A percentile compares a stretch with the other conserved stretches of the same genome.
Conservation (phyloP, 1,140 invertebrate genomes). For the Pectinophora gossypiella region DNA sequence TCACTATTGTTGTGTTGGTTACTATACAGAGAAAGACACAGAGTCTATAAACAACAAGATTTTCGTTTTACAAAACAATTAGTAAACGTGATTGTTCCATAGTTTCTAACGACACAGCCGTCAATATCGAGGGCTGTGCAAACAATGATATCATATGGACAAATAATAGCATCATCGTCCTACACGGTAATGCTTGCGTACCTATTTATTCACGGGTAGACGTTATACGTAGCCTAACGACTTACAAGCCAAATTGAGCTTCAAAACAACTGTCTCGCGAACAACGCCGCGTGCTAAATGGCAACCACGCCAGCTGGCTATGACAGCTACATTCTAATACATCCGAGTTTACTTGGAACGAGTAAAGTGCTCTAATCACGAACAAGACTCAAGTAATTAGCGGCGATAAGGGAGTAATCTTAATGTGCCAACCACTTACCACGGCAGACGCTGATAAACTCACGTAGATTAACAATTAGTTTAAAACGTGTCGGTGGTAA, state of each 20-base stretch:
- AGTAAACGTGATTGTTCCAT: no score
- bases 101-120: no score
- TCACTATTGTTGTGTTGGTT: no score
- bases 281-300: slow-evolving; percentile 8
- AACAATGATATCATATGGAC: no score
- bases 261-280: background rate
- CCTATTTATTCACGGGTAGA: background rate
- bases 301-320: background rate
- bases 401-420: slow-evolving; percentile 34
- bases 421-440: slow-evolving; percentile 31
- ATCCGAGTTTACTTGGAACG: background rate
- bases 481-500: background rate
- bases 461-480: slow-evolving; percentile 12
- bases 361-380: background rate
- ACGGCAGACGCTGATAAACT: slow-evolving; percentile 12
- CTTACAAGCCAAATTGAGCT: background rate
- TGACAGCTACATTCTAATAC: slow-evolving; percentile 7
- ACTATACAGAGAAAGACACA: no score
- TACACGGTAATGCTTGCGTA: no score
- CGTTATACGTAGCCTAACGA: background rate
- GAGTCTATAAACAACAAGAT: no score
- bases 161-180: no score
- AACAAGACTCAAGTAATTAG: slow-evolving; percentile 28
- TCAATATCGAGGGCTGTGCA: no score
- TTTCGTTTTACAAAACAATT: no score